A percentile compares a stretch with the other conserved stretches of the same genome.
These are phyloP conservation scores for Leucoptera coffeella DNA, from an alignment of 2,888 invertebrate species.

Conservation along the genomic window DNA sequence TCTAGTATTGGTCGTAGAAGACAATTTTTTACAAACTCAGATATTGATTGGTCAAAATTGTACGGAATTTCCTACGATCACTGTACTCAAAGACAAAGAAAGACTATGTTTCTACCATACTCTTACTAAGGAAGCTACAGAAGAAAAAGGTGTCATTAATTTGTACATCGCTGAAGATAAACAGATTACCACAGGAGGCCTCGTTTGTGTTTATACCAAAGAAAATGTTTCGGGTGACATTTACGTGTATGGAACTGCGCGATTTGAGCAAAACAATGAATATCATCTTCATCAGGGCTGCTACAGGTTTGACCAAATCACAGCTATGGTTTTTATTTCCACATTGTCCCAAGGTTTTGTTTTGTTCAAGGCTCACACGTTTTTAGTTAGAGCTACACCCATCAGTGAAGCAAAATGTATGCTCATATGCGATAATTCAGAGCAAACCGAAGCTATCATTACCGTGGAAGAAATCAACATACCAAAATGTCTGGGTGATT, in stretches of 20 bases:
- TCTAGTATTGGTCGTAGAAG: too few relatives aligned
- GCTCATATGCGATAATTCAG: slow-evolving; percentile 4
- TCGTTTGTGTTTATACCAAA: neutral
- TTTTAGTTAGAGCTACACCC: slow-evolving; percentile 4
- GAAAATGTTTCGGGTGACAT: slow-evolving; percentile 6
- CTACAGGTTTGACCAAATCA: slow-evolving; percentile 5
- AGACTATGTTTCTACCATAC: too few relatives aligned
- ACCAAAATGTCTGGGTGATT: slow-evolving; percentile 1
- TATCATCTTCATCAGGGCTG: slow-evolving; percentile 6
- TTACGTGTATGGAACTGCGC: slow-evolving; percentile 6
- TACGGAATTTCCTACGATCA: too few relatives aligned
- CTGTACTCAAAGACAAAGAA: too few relatives aligned
- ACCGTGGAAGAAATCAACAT: slow-evolving; percentile 5
- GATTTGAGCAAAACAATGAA: slow-evolving; percentile 5
- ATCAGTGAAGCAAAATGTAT: slow-evolving; percentile 1
- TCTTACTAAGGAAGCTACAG: too few relatives aligned
- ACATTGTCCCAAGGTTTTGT: neutral
- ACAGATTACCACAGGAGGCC: neutral
- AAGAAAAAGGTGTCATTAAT: slow-evolving; percentile 1
- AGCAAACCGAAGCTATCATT: slow-evolving; percentile 1
- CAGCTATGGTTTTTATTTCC: slow-evolving; percentile 5
- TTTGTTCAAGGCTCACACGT: slow-evolving; percentile 1
- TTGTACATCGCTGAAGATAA: slow-evolving; percentile 2
- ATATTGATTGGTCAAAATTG: too few relatives aligned
- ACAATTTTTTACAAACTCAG: too few relatives aligned